Evolutionary conservation across 1,140 invertebrate species (phyloP), one percentile per base, ranked within the genome.

Genomic region (Megalopta genalis): DNA sequence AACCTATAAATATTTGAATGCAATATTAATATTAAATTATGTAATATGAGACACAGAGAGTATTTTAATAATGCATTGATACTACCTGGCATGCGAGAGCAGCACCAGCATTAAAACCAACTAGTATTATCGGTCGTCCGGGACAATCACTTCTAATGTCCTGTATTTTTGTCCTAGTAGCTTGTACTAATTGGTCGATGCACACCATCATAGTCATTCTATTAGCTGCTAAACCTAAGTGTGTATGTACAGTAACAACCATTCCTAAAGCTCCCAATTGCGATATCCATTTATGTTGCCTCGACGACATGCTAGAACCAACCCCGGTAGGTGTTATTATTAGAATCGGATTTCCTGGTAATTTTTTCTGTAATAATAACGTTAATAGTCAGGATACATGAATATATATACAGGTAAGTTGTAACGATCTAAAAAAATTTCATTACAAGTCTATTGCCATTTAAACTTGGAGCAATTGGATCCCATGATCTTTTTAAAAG

Each of bases 401-500:
- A 42, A 18, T 64, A 59, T 10, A 14, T 18, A 68, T 12, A n/a
- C 37, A 18, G 6, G 23, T 27, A 32, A 16, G 10, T 37, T 42
- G 46, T 37, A 52, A 27, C 27, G 16, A 54, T 65, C 14, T 23
- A 39, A 39, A 32, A 66, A 85, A 46, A 72, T 67, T 80, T 81
- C 42, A 69, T 94, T 91, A 96, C 95, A 37, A 93, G 93, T 92
- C 94, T 95, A 71, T 94, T 93, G 37, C 93, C 91, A 69, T 93
- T 93, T n/a, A 95, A 88, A 57, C 90, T 90, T 42, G 93, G 89
- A 4, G 91, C 87, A 14, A 96, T 92, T 14, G 97, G 97, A 90
- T 97, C 96, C 97, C 97, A 97, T 1, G 95, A 94, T 74, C 95
- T 93, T 89, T 97, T 97, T 69, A 97, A 88, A 7, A 97, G 88